Evolutionary conservation across 1,140 invertebrate species (phyloP), one percentile per base, ranked within the genome.

Genomic region (Pogonomyrmex californicus): DNA sequence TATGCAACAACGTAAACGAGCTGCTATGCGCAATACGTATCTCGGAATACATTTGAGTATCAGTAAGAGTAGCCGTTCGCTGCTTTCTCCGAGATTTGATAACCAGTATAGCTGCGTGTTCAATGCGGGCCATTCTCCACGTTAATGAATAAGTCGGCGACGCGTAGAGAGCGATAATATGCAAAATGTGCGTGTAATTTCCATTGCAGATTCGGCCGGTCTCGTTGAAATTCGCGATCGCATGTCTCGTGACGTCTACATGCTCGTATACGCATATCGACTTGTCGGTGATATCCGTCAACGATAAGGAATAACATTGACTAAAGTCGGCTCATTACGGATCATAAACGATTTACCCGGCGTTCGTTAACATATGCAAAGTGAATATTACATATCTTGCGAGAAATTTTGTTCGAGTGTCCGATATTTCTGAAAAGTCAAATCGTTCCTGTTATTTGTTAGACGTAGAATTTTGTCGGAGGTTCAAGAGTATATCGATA

Each of bases 21-120:
- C n/a, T n/a, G 30, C 23, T 44, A n/a, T 7, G 0, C 7, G 47
- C 56, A 47, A 71, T 38, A 41, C 17, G 30, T 73, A 49, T 73
- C 41, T 83, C 54, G 33, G 47, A 83, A 75, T 75, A 60, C 12
- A 5, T 14, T 36, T 71, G 30, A 75, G 4, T 30, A 30, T 5
- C 38, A 47, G 54, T 75, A 83, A 83, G 66, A 83, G 54, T 83
- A 73, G 44, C 51, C 38, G 63, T 30, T 81, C 62, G 60, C 41
- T 73, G 68, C 68, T 83, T 83, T 83, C 79, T 75, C 79, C n/a
- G 66, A 82, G 79, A 75, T 83, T 75, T 75, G 79, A 83, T 83
- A 83, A 83, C 79, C 54, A 54, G 79, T 58, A 36, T 73, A 83
- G 79, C 51, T 1, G 17, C 17, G 17, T 30, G 44, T 75, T 70